Conservation (phyloP, 1,140 invertebrate genomes). For the Dysdera silvatica region DNA sequence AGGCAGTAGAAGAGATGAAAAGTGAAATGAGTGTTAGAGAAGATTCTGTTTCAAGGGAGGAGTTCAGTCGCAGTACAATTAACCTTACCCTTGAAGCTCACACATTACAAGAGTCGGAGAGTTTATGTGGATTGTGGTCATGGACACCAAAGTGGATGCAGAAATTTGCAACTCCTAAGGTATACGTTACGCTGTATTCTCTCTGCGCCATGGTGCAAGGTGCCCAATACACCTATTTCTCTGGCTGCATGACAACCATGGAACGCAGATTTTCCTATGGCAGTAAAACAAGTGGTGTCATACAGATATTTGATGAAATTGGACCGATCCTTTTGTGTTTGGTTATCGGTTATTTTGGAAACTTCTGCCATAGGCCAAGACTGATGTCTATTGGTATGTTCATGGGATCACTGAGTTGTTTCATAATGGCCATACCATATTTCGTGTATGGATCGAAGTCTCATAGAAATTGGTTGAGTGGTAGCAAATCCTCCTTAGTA, state of each 20-base stretch:
- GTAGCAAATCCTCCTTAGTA: too few relatives aligned
- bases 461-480: too few relatives aligned
- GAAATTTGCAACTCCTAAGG: conserved; percentile 65
- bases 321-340: conserved; percentile 14
- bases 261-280: conserved; percentile 73
- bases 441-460: conserved; percentile 55
- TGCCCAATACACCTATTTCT: conserved; percentile 66
- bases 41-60: too few relatives aligned
- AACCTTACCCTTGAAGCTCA: too few relatives aligned
- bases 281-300: conserved; percentile 59
- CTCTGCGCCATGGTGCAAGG: conserved; percentile 62
- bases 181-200: conserved; percentile 63
- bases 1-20: too few relatives aligned
- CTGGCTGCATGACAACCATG: conserved; percentile 66
- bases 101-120: conserved; percentile 6
- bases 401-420: conserved; percentile 58
- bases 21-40: too few relatives aligned
- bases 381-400: conserved; percentile 62
- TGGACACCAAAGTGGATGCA: conserved; percentile 49
- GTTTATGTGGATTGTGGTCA: conserved; percentile 11
- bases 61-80: too few relatives aligned
- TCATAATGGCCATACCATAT: conserved; percentile 57
- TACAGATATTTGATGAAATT: conserved; percentile 36
- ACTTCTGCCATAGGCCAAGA: conserved; percentile 57
- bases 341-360: conserved; percentile 58